Percentiles rank a stretch among this genome's conserved stretches.
These are phyloP conservation scores for Calyptommatus sinebrachiatus DNA, from an alignment of 2,113 vertebrate species.

Conservation along the genomic window DNA sequence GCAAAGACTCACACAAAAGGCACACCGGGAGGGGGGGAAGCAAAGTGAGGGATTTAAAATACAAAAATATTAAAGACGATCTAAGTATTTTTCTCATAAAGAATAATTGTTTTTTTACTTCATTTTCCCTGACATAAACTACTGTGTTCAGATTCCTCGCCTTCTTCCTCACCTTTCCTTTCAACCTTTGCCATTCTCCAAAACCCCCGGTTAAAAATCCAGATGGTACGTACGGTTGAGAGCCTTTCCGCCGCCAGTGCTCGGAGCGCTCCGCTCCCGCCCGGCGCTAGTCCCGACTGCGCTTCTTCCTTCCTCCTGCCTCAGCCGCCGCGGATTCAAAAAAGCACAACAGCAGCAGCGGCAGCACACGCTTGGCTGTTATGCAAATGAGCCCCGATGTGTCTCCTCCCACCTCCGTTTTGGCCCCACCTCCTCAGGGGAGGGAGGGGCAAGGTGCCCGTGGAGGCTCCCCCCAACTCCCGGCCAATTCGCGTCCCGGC, in stretches of 20 bases:
- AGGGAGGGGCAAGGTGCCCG: constrained; percentile 19
- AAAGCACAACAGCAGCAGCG: constrained; percentile 47
- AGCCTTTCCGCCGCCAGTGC: not conserved
- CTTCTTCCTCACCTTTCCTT: not conserved
- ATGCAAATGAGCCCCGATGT: constrained; percentile 66
- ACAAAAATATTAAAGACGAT: too few relatives aligned
- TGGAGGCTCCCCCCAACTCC: not conserved
- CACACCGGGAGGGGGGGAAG: too few relatives aligned
- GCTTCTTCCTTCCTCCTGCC: constrained; percentile 36
- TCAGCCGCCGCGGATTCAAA: constrained; percentile 64
- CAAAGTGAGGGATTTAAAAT: too few relatives aligned
- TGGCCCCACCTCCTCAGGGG: constrained; percentile 52
- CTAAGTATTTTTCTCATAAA: not conserved
- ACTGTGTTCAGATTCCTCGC: too few relatives aligned
- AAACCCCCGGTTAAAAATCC: too few relatives aligned
- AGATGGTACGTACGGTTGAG: constrained; percentile 22
- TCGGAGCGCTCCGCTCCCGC: constrained; percentile 29
- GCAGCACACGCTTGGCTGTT: constrained; percentile 69
- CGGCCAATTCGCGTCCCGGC: constrained; percentile 44
- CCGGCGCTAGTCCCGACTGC: not conserved
- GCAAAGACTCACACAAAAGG: too few relatives aligned
- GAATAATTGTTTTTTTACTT: too few relatives aligned
- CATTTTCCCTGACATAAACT: not conserved
- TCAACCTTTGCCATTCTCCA: too few relatives aligned
- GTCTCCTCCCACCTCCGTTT: constrained; percentile 8